These are phyloP conservation scores for Podargus strigoides DNA, from an alignment of 2,797 vertebrate genomes.

Conservation along the genomic window DNA sequence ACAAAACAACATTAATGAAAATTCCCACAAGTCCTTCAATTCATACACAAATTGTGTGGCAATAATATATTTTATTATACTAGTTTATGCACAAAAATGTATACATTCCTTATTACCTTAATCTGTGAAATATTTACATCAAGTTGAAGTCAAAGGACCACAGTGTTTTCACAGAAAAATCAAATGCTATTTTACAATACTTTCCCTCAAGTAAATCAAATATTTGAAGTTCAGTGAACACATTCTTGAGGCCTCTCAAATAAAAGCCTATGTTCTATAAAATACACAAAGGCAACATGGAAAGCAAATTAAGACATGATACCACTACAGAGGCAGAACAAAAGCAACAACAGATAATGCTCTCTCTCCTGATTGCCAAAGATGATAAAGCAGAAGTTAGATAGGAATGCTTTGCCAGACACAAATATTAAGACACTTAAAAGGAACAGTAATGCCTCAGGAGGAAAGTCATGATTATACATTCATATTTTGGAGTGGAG, in stretches of 20 bases:
- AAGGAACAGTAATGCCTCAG: background rate
- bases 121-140: background rate
- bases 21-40: background rate
- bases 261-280: background rate
- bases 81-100: background rate
- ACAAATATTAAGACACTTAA: background rate
- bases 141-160: background rate
- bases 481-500: background rate
- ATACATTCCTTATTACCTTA: background rate
- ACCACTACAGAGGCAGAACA: background rate
- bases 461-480: background rate
- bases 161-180: background rate
- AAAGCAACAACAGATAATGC: background rate
- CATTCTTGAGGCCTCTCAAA: background rate
- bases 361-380: background rate
- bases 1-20: background rate
- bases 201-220: background rate
- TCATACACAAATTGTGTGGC: background rate
- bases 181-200: background rate
- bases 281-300: background rate
- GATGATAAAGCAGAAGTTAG: background rate
- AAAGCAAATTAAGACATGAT: background rate
- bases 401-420: background rate
- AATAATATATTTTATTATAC: background rate
- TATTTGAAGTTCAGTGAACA: background rate